Evolutionary conservation across 1,140 invertebrate species (phyloP).

Genomic region (Diploscapter pachys): DNA sequence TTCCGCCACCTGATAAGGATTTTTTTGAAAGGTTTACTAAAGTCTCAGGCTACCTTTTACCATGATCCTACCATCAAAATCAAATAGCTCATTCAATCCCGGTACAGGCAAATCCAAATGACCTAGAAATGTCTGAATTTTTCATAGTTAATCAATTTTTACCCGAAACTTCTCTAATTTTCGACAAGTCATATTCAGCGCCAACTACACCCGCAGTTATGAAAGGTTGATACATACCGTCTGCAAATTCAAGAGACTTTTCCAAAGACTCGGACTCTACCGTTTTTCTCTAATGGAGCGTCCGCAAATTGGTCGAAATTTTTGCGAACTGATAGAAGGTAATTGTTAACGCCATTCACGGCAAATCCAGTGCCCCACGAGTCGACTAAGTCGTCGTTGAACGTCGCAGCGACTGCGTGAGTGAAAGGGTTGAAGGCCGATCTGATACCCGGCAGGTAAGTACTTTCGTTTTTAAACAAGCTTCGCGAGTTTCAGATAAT

Average conservation of each 20-base stretch:
- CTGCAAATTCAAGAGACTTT: background rate
- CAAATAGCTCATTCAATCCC: slow-evolving; percentile 39
- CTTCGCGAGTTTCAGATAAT: too few species aligned
- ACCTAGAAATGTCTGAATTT: slow-evolving; percentile 2
- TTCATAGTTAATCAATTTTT: background rate
- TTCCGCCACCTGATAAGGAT: slow-evolving; percentile 21
- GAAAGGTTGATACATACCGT: slow-evolving; percentile 40
- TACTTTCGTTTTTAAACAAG: too few species aligned
- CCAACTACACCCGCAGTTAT: slow-evolving; percentile 36
- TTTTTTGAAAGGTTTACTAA: background rate
- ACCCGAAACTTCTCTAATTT: slow-evolving; percentile 37
- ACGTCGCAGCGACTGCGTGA: too few species aligned
- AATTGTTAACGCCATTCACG: slow-evolving; percentile 26
- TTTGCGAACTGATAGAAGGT: slow-evolving; percentile 25
- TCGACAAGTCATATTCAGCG: slow-evolving; percentile 36
- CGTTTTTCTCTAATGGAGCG: slow-evolving; percentile 23
- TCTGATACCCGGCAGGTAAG: too few species aligned
- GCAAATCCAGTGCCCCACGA: too few species aligned
- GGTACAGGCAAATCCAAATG: slow-evolving; percentile 39
- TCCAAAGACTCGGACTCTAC: background rate
- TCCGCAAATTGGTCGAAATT: slow-evolving; percentile 35
- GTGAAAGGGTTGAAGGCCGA: too few species aligned
- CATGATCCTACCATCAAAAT: slow-evolving; percentile 40
- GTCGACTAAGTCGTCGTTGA: too few species aligned
- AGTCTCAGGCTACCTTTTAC: slow-evolving; percentile 15